Base-by-base conservation (phyloP, 2,888 invertebrate genomes). In the Latheticus oryzae region DNA sequence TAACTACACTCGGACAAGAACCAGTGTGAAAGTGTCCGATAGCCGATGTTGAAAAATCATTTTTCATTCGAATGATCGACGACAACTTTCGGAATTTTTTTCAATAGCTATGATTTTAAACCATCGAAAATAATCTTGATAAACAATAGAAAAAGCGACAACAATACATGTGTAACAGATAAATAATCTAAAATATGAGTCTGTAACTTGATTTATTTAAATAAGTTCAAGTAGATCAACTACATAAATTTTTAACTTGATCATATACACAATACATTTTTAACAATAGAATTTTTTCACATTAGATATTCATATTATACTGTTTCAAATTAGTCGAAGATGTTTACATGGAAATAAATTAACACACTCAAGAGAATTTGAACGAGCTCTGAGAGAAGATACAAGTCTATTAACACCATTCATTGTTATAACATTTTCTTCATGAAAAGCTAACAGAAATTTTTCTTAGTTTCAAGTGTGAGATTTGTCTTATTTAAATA, bases 101-200 rank as follows among this genome's bases (percentile, higher is more conserved):
- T 26, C 45, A 15, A 33, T 30, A n/a, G 45, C 42, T 11, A 13
- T 13, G n/a, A n/a, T n/a, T n/a, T n/a, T n/a, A n/a, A n/a, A n/a
- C n/a, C n/a, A n/a, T n/a, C n/a, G n/a, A n/a, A n/a, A n/a, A n/a
- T n/a, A n/a, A 42, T 15, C 26, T 15, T 1, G 24, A 45, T 45
- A 32, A 32, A 45, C 24, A 48, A 16, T 21, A 30, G 48, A 40
- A 61, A 62, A 54, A 54, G 19, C 30, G 62, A 62, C 61, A 64
- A 66, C 66, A 66, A 62, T 64, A 42, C 65, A 65, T 51, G 63
- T 67, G 65, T 67, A 61, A 58, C 45, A 65, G 67, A 65, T 65
- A 60, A 19, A 52, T 53, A 15, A 65, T 65, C 64, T 65, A 60
- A 65, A 64, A 64, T 64, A 67, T 62, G 58, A 50, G 48, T 58